Evolutionary conservation across 92 coral and sea anemone genomes (phyloP).

Genomic region (Pocillopora grandis): DNA sequence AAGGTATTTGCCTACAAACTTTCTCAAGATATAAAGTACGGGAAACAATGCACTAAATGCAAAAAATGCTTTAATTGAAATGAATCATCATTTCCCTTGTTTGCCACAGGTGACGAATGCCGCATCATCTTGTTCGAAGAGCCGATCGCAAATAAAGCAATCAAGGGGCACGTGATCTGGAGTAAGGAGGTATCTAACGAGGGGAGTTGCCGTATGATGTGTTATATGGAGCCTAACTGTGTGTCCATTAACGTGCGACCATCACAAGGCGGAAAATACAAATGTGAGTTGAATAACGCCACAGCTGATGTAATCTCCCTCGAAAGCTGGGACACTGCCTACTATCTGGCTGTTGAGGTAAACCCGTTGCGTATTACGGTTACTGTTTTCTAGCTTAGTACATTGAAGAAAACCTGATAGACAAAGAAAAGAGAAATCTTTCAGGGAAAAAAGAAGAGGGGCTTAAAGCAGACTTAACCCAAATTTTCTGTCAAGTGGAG

Average conservation of each 20-base stretch:
- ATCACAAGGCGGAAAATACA: background rate
- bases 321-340: background rate
- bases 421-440: background rate
- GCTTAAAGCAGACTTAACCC: no score
- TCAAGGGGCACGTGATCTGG: constrained; percentile 14
- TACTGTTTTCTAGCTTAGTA: no score
- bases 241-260: constrained; percentile 11
- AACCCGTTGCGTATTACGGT: background rate
- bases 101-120: background rate
- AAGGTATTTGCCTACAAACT: no score
- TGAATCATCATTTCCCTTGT: background rate
- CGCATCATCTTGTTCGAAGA: constrained; percentile 2
- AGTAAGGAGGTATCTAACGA: background rate
- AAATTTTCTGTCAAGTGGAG: no score
- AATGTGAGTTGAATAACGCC: constrained; percentile 10
- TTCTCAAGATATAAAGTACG: no score
- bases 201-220: constrained; percentile 3
- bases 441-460: no score
- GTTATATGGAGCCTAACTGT: constrained; percentile 15
- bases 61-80: no score
- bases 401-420: no score
- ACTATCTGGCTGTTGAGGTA: constrained; percentile 3
- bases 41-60: no score
- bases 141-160: constrained; percentile 1
- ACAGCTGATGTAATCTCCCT: background rate